Percentiles rank a stretch among this genome's conserved stretches.
These are phyloP conservation scores for Miniopterus natalensis DNA, from an alignment of 2,113 vertebrate genomes.

Conservation along the genomic window DNA sequence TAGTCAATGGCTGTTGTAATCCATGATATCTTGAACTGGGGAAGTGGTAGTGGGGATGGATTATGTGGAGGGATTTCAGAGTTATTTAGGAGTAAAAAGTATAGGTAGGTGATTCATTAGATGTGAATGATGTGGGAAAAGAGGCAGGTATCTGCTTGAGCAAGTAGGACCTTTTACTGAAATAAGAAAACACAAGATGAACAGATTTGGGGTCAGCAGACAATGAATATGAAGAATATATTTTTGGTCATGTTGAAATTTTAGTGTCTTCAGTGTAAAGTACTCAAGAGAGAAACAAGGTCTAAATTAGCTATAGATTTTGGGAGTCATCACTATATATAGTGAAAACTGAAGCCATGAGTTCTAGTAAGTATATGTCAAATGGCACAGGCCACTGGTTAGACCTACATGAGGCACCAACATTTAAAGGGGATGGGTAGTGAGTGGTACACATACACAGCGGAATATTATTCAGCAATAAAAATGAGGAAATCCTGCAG, in stretches of 20 bases:
- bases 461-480: neutral
- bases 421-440: neutral
- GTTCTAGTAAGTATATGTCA: neutral
- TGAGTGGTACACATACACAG: neutral
- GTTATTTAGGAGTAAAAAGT: neutral
- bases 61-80: neutral
- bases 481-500: neutral
- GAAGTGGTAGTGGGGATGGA: neutral
- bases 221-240: neutral
- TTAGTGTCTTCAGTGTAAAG: neutral
- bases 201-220: neutral
- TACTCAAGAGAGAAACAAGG: neutral
- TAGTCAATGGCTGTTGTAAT: neutral
- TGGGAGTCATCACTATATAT: neutral
- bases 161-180: conserved; percentile 20
- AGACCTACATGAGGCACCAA: neutral
- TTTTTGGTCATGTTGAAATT: neutral
- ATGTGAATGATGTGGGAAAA: neutral
- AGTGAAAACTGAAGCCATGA: neutral
- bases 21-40: neutral
- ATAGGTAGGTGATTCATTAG: neutral
- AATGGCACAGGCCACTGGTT: neutral
- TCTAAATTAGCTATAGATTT: neutral
- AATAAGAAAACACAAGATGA: neutral
- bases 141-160: neutral